These are phyloP conservation scores for Pterois miles DNA, from an alignment of 2,797 vertebrate species.

Conservation along the genomic window DNA sequence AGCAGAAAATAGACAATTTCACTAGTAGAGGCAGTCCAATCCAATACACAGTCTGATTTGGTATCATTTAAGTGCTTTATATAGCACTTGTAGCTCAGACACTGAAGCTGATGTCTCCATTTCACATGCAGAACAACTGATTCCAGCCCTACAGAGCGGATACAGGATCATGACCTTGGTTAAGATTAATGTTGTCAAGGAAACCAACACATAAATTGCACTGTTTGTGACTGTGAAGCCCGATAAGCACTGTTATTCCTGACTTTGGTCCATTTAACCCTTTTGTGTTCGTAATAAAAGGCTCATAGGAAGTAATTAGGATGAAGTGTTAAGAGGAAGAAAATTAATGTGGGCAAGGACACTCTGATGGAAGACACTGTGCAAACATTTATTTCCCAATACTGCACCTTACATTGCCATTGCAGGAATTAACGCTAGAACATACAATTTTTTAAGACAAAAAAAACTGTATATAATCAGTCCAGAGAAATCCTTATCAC, in stretches of 20 bases:
- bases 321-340: slow-evolving; percentile 8
- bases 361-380: not conserved
- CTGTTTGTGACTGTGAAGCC: slow-evolving; percentile 28
- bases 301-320: not conserved
- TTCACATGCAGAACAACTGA: slow-evolving; percentile 49
- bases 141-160: slow-evolving; percentile 59
- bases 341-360: not conserved
- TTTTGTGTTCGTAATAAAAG: not conserved
- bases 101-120: not conserved
- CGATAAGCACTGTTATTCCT: not conserved
- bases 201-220: slow-evolving; percentile 57
- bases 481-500: not conserved
- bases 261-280: slow-evolving; percentile 12
- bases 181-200: slow-evolving; percentile 72
- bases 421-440: not conserved
- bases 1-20: not conserved
- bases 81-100: not conserved
- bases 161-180: slow-evolving; percentile 77
- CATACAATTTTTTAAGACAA: not conserved
- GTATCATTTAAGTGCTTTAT: not conserved
- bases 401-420: not conserved
- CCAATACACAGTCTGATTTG: not conserved
- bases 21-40: not conserved
- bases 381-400: not conserved
- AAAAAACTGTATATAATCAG: not conserved